These are phyloP conservation scores for Baryphthengus martii DNA, from an alignment of 2,113 vertebrate species.

Conservation along the genomic window DNA sequence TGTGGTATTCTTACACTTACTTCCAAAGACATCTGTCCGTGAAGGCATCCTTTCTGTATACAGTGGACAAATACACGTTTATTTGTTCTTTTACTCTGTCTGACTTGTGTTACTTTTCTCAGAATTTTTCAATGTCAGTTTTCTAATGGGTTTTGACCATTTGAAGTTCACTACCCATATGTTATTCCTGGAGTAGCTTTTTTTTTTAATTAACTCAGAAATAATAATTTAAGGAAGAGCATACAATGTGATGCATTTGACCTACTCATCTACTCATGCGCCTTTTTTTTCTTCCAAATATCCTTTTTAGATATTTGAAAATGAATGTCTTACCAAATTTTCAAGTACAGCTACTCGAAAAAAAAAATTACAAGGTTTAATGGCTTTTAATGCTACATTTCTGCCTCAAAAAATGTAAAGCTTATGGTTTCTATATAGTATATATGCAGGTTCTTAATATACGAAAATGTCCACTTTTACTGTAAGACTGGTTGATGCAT, in stretches of 20 bases:
- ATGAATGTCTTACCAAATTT: background rate
- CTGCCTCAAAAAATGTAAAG: background rate
- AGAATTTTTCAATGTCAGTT: background rate
- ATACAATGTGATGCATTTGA: background rate
- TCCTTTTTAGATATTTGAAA: background rate
- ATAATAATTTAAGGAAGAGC: background rate
- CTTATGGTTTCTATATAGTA: background rate
- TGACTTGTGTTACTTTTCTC: background rate
- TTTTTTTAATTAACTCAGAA: background rate
- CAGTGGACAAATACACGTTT: background rate
- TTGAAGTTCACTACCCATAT: background rate
- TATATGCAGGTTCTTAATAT: background rate
- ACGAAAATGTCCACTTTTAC: background rate
- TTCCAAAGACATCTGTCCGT: background rate
- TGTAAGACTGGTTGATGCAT: background rate
- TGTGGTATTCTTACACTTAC: background rate
- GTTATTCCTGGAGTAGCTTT: background rate
- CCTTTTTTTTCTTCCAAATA: background rate
- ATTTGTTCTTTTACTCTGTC: background rate
- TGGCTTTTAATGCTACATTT: background rate
- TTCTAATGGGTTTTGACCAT: background rate
- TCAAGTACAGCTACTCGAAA: background rate
- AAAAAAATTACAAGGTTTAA: no score
- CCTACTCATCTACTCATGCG: background rate
- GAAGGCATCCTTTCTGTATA: background rate